Evolutionary conservation across 2,888 invertebrate species (phyloP).

Genomic region (Orthosia cruda): DNA sequence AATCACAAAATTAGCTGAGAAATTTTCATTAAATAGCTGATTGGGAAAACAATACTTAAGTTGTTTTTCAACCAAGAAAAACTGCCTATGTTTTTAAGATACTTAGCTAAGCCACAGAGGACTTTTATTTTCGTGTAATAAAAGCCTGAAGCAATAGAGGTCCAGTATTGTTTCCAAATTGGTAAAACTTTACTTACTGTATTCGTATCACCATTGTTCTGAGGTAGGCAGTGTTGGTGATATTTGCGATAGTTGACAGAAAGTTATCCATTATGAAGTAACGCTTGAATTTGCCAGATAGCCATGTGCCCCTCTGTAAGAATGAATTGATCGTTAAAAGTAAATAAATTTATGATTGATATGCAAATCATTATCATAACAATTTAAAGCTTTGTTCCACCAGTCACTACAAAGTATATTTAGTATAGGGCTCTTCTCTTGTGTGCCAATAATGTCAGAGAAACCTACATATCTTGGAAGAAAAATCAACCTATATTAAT

Average conservation of each 20-base stretch:
- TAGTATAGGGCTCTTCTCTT: too few relatives aligned
- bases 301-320: constrained; percentile 83
- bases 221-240: constrained; percentile 79
- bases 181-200: constrained; percentile 74
- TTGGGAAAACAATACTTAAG: not conserved
- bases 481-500: too few relatives aligned
- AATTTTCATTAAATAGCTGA: not conserved
- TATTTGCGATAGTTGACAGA: constrained; percentile 77
- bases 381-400: too few relatives aligned
- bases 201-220: constrained; percentile 76
- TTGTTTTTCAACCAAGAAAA: too few relatives aligned
- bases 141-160: not conserved
- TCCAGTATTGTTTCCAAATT: not conserved
- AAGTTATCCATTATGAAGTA: constrained; percentile 79
- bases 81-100: too few relatives aligned
- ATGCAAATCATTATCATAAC: not conserved
- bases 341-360: not conserved
- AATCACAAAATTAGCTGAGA: too few relatives aligned
- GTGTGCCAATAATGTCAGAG: too few relatives aligned
- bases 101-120: too few relatives aligned
- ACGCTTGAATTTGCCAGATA: constrained; percentile 77
- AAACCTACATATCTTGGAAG: too few relatives aligned
- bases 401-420: too few relatives aligned
- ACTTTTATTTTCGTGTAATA: too few relatives aligned
- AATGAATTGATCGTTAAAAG: not conserved